These are phyloP conservation scores for Tor tambroides DNA, from an alignment of 2,113 vertebrate species.

Conservation along the genomic window DNA sequence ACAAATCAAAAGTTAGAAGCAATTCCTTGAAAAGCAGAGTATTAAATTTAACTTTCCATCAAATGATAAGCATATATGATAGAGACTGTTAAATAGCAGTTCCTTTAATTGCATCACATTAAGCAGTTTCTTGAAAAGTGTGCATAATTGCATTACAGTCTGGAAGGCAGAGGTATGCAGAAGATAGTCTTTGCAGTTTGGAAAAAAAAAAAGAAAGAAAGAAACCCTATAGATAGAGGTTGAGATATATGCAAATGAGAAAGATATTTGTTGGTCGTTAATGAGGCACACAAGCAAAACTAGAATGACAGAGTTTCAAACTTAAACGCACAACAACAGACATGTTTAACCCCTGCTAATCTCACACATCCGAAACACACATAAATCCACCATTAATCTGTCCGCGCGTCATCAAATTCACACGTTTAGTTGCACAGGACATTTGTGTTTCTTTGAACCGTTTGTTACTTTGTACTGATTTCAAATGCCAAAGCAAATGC, in stretches of 20 bases:
- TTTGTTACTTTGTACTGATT: conserved; percentile 11
- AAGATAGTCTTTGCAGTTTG: conserved; percentile 4
- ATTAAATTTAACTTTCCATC: background rate
- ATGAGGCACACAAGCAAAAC: conserved; percentile 48
- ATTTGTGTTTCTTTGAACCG: conserved; percentile 7
- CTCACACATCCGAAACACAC: background rate
- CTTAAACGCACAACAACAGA: conserved; percentile 35
- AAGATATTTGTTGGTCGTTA: conserved; percentile 53
- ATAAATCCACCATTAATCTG: conserved; percentile 4
- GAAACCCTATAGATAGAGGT: conserved; percentile 32
- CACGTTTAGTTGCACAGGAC: background rate
- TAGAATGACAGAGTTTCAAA: conserved; percentile 43
- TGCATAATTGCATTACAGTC: conserved; percentile 59
- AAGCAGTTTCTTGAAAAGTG: conserved; percentile 42
- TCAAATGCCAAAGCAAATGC: conserved; percentile 46
- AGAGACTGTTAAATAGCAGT: background rate
- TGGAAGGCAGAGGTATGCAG: conserved; percentile 49
- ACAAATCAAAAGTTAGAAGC: background rate
- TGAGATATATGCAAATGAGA: conserved; percentile 56
- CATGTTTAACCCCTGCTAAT: conserved; percentile 42
- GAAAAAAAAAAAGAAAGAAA: background rate
- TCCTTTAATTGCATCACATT: conserved; percentile 44
- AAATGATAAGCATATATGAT: conserved; percentile 11
- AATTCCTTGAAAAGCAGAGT: background rate
- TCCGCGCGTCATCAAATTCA: background rate